A percentile compares a stretch with the other conserved stretches of the same genome.
Evolutionary conservation across 2,113 vertebrate genomes (phyloP).

Genomic region (Turnix velox): DNA sequence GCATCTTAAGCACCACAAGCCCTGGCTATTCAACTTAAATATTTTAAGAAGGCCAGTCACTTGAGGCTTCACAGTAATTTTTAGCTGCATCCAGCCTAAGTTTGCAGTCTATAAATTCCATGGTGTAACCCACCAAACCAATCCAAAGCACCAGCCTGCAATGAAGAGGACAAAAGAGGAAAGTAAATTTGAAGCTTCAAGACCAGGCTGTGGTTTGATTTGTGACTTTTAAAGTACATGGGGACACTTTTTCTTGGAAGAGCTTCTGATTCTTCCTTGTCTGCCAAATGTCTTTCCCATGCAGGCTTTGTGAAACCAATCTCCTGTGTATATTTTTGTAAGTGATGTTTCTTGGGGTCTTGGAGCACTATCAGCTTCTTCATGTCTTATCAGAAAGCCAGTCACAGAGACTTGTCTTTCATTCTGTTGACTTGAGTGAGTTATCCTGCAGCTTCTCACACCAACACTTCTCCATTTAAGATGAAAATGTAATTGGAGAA

Average conservation of each 20-base stretch:
- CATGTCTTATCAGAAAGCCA: slow-evolving; percentile 46
- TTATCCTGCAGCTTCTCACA: slow-evolving; percentile 24
- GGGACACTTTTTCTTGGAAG: slow-evolving; percentile 30
- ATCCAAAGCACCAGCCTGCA: slow-evolving; percentile 13
- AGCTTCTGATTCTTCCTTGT: neutral
- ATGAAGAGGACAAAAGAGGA: slow-evolving; percentile 36
- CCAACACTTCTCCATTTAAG: neutral
- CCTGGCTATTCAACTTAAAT: neutral
- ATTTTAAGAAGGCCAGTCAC: neutral
- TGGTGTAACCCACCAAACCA: slow-evolving; percentile 3
- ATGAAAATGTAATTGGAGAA: neutral
- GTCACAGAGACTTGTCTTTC: slow-evolving; percentile 26
- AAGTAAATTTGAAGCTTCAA: slow-evolving; percentile 39
- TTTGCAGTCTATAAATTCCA: neutral
- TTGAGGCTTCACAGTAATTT: neutral
- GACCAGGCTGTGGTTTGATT: slow-evolving; percentile 7
- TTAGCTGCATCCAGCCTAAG: neutral
- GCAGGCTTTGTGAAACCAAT: neutral
- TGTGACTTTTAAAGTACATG: slow-evolving; percentile 6
- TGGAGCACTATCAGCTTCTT: slow-evolving; percentile 52
- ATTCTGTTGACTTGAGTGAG: slow-evolving; percentile 30
- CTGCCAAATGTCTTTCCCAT: slow-evolving; percentile 37
- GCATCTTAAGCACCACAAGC: neutral
- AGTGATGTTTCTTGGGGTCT: slow-evolving; percentile 55
- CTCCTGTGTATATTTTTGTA: slow-evolving; percentile 44